phyloP scores from a whole-genome alignment of 2,797 vertebrate species.

The Bradypodion ventrale region DNA sequence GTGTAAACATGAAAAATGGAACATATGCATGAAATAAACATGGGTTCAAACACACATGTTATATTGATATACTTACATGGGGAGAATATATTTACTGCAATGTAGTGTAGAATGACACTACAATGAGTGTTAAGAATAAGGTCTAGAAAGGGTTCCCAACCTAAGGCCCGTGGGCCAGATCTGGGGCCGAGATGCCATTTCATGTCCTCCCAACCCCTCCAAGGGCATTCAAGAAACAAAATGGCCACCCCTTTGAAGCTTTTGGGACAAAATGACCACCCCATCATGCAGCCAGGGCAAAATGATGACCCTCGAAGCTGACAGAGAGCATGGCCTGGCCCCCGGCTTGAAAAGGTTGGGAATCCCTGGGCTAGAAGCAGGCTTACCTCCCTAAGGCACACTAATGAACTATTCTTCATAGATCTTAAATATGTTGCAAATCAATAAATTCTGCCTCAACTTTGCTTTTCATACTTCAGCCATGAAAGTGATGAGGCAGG shows the following conservation, averaged over 20 bases:
- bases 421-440: conserved; percentile 6
- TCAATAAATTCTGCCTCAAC: background rate
- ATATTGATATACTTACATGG: background rate
- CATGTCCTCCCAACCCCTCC: no score
- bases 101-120: background rate
- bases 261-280: no score
- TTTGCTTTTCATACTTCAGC: conserved; percentile 6
- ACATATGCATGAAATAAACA: background rate
- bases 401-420: background rate
- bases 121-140: background rate
- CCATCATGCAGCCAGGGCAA: no score
- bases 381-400: background rate
- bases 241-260: no score
- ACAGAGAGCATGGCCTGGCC: no score
- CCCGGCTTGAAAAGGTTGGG: no score
- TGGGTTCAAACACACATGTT: background rate
- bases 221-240: no score
- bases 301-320: no score
- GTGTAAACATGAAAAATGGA: background rate
- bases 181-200: no score
- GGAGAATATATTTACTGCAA: background rate
- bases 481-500: background rate
- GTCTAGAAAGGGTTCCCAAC: no score
- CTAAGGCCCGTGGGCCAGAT: no score
- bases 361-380: no score